Conservation (phyloP, 2,888 invertebrate genomes). For the Campaea margaritaria region DNA sequence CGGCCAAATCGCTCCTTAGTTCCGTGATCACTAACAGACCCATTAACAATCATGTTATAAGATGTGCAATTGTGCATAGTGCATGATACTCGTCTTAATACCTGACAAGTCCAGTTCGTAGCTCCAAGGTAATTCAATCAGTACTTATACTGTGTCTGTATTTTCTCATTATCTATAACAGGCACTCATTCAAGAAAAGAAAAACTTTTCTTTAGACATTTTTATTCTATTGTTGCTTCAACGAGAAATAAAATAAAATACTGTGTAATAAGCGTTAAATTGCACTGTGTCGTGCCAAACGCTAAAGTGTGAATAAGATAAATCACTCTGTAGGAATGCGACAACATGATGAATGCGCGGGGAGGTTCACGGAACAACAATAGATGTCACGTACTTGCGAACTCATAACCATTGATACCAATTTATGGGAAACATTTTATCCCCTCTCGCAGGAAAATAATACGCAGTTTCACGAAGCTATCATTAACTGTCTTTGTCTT, state of each 20-base stretch:
- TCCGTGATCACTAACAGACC: too few relatives aligned
- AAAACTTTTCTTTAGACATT: too few relatives aligned
- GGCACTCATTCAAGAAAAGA: too few relatives aligned
- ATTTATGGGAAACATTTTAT: conserved; percentile 69
- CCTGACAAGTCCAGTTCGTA: too few relatives aligned
- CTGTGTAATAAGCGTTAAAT: conserved; percentile 16
- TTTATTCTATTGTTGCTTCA: too few relatives aligned
- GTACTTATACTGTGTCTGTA: too few relatives aligned
- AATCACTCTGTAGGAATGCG: conserved; percentile 44
- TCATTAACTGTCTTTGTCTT: conserved; percentile 20
- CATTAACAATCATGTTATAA: too few relatives aligned
- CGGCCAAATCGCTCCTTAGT: too few relatives aligned
- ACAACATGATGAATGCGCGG: conserved; percentile 65
- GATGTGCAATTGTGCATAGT: too few relatives aligned
- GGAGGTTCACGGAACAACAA: conserved; percentile 59
- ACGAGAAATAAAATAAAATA: neutral
- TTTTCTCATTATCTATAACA: too few relatives aligned
- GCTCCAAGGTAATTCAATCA: too few relatives aligned
- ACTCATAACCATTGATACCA: conserved; percentile 75
- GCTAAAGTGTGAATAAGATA: conserved; percentile 26
- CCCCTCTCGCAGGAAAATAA: conserved; percentile 31
- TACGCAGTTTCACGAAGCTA: conserved; percentile 18
- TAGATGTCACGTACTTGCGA: conserved; percentile 72
- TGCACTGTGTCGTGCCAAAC: conserved; percentile 10
- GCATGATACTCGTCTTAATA: too few relatives aligned